These are phyloP conservation scores for Melanotus villosus DNA, from an alignment of 2,888 invertebrate species.

Conservation along the genomic window DNA sequence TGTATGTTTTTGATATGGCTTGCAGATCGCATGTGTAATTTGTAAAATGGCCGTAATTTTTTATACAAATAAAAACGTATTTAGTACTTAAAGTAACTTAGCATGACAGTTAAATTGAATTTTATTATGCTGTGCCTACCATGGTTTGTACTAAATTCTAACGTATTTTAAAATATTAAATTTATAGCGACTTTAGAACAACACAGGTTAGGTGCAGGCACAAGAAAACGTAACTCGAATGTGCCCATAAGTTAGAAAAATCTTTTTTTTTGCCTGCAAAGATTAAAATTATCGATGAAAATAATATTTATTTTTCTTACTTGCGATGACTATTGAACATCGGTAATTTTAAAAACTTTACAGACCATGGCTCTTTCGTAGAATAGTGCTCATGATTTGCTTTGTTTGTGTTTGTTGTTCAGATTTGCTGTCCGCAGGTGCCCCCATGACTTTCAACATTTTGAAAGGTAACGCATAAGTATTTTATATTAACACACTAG, in stretches of 20 bases:
- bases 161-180: not conserved
- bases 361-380: constrained; percentile 61
- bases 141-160: constrained; percentile 56
- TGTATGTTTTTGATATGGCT: constrained; percentile 49
- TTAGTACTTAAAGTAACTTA: constrained; percentile 43
- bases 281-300: constrained; percentile 26
- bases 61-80: constrained; percentile 28
- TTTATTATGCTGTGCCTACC: constrained; percentile 45
- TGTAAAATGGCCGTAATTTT: constrained; percentile 50
- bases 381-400: constrained; percentile 68
- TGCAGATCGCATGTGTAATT: constrained; percentile 53
- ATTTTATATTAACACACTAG: constrained; percentile 52
- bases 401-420: constrained; percentile 81
- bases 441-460: constrained; percentile 89
- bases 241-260: not conserved
- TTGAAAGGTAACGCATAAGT: constrained; percentile 81
- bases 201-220: constrained; percentile 29
- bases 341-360: constrained; percentile 47
- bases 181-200: not conserved
- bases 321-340: not conserved
- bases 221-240: constrained; percentile 2
- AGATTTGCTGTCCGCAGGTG: constrained; percentile 85
- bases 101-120: constrained; percentile 42
- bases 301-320: not conserved
- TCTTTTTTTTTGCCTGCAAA: constrained; percentile 26